Base-by-base conservation (phyloP, 2,888 invertebrate species). In the Horisme vitalbata region DNA sequence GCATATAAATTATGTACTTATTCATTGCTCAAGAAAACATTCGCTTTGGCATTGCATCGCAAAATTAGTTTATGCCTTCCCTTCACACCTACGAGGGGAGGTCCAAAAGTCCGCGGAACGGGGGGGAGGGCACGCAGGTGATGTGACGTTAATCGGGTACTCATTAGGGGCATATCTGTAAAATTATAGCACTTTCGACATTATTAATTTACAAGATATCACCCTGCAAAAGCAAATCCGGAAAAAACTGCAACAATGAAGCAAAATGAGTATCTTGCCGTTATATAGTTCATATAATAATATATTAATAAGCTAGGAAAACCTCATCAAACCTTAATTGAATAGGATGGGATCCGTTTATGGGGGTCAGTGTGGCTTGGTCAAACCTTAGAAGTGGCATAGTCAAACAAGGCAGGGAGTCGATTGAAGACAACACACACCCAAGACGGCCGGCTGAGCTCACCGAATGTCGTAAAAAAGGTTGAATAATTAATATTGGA, bases 381-480 rank as follows among this genome's bases (percentile, higher is more conserved):
- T 15, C 5, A n/a, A 53, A 52, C 50, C 7, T 21, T 61, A 61
- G 28, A 61, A 61, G 36, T 61, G 61, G 59, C 57, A 55, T 52
- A 32, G 49, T 0, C 43, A 63, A 64, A 46, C 47, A 56, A 14
- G 57, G 62, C 13, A 47, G 55, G 39, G 55, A 59, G n/a, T 55
- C 52, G 15, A 51, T 63, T 55, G 63, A 65, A 64, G 63, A 63
- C 32, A 44, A 49, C 14, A 24, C 23, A 1, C 32, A 37, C 11
- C 13, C 31, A 1, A 41, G 41, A 0, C 32, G 37, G 26, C 31
- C 34, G 3, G 21, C 41, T 35, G 44, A 52, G 20, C 41, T 15
- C 2, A 3, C 14, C 36, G 7, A 41, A 53, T 10, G 38, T 44
- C 12, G 23, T n/a, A n/a, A n/a, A n/a, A n/a, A n/a, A n/a, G 5